Conservation (phyloP, 1,140 invertebrate genomes). For the Listronotus bonariensis region DNA sequence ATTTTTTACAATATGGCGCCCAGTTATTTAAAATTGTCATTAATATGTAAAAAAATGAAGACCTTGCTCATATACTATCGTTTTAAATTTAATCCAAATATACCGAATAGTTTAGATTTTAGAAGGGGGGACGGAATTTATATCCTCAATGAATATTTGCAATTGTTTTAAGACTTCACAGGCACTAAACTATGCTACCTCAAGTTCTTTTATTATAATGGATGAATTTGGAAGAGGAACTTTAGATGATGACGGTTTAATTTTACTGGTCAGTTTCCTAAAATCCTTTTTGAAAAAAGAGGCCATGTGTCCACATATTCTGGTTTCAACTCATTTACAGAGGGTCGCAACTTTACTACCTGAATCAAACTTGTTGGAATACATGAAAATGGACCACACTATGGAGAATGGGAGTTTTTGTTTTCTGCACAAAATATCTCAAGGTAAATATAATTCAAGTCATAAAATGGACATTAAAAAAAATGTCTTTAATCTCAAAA, state of each 20-base stretch:
- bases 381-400: conserved; percentile 47
- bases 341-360: conserved; percentile 65
- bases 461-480: too few relatives aligned
- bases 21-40: too few relatives aligned
- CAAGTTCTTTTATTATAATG: conserved; percentile 75
- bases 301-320: conserved; percentile 70
- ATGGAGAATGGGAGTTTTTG: conserved; percentile 39
- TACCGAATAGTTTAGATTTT: background rate
- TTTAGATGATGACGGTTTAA: conserved; percentile 72
- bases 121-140: too few relatives aligned
- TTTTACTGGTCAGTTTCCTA: conserved; percentile 70
- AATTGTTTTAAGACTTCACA: conserved; percentile 68
- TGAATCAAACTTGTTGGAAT: conserved; percentile 67
- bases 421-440: conserved; percentile 49
- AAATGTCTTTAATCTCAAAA: too few relatives aligned
- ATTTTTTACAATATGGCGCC: too few relatives aligned
- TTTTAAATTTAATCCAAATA: too few relatives aligned
- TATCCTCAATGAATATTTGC: too few relatives aligned
- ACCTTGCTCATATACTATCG: too few relatives aligned
- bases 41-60: too few relatives aligned
- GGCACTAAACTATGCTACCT: conserved; percentile 67
- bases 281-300: conserved; percentile 65
- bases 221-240: conserved; percentile 95
- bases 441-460: conserved; percentile 31
- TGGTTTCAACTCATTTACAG: conserved; percentile 80